Evolutionary conservation across 2,888 invertebrate genomes (phyloP), one percentile per base, ranked within the genome.

Genomic region (Geotrupes spiniger): DNA sequence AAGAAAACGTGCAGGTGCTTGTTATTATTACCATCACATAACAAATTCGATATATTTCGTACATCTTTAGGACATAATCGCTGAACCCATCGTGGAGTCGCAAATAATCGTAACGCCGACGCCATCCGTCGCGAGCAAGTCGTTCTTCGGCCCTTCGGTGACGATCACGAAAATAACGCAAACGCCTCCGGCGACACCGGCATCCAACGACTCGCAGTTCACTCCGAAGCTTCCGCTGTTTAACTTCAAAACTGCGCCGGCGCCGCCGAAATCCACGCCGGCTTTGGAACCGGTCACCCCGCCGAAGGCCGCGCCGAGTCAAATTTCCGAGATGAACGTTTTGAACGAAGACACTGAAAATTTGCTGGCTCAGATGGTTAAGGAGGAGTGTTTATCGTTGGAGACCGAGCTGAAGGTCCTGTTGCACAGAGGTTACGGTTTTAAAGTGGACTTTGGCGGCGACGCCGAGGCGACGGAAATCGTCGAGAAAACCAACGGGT

Each of bases 321-420:
- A 26, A 14, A n/a, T n/a, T 1, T 12, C 27, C 3, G 43, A 33
- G 10, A 25, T 43, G 8, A 17, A 36, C n/a, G 31, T 10, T 15
- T 17, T 25, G 2, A 57, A 56, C 48, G 64, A 60, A 36, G 71
- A 70, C 46, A 61, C 63, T 10, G 61, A 64, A 10, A 54, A 54
- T 15, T 66, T 78, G 14, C 69, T 85, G n/a, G 78, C 76, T 37
- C 76, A 79, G 54, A 81, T 85, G 74, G 78, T 85, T 0, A 66
- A 77, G 11, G 80, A 83, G 51, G 84, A 86, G 71, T 81, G 84
- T 1, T 74, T 78, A 27, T 76, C 78, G 25, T 84, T 89, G 61
- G 82, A 84, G 61, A 71, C 74, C 54, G 87, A 89, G 60, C 61
- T 89, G 14, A 78, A 78, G 51, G 80, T 80, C 49, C 74, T 87